Base-by-base conservation (phyloP, 2,797 vertebrate species). In the Phyllotis vaccarum region DNA sequence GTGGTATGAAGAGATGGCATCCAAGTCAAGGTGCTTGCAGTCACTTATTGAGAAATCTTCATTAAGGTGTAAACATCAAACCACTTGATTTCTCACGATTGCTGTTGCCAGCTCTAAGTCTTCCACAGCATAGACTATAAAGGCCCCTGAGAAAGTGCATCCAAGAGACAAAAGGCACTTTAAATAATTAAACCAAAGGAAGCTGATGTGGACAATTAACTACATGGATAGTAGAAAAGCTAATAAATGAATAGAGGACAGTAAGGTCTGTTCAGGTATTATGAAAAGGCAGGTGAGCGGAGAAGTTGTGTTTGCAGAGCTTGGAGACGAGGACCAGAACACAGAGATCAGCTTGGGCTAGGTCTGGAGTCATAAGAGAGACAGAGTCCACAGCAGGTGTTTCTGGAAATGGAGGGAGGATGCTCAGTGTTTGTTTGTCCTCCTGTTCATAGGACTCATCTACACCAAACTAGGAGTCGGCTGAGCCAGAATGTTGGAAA, bases 171-270 rank as follows among this genome's bases (percentile, higher is more conserved):
- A 90, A 90, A 52, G 43, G 13, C 56, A 72, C 49, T 91, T 80
- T 78, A 34, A 76, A 40, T 75, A 88, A 90, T 86, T 92, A 91
- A 95, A 90, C 68, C 58, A 94, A 93, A 34, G 37, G 34, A 74
- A 82, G 82, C 88, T 85, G 75, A 74, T 78, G 75, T 37, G 92
- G 83, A 86, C 37, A 81, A 24, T 62, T 74, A 85, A 83, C 78
- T 40, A 72, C n/a, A 49, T 5, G 17, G 9, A n/a, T 54, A n/a
- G 22, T 89, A 22, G 83, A 76, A 89, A 89, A 82, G 54, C 31
- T 0, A 29, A 78, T 40, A 64, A 94, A 60, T 37, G 60, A 86
- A 58, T 49, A 16, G 31, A 82, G 24, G 46, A 70, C 22, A 75
- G 49, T 86, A 72, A 78, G 62, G 60, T 34, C 83, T 68, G 19